Evolutionary conservation across 92 coral and sea anemone genomes (phyloP), one percentile per base, ranked within the genome.

Genomic region (Phenganax stokvisi): DNA sequence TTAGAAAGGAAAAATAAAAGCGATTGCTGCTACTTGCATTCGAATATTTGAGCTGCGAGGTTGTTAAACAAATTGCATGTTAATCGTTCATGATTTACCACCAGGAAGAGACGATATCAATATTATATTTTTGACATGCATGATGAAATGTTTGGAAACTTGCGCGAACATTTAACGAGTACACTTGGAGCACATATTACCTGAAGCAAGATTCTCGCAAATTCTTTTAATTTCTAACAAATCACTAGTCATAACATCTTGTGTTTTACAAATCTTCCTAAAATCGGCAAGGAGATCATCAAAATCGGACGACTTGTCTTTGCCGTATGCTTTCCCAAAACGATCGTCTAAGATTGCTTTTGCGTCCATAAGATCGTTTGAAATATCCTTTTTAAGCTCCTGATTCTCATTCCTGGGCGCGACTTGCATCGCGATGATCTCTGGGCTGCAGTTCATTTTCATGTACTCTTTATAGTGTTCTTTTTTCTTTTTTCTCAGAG

Each of bases 371-470:
- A 73, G 10, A 12, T 73, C 47, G n/a, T 51, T 12, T 12, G 3
- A 52, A 52, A 73, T 7, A n/a, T 73, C 77, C 7, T 16, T 25
- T 28, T 73, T 58, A 6, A 37, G 9, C 27, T 57, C 61, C 59
- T 17, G 51, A 3, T 20, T 73, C 54, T 73, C 31, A 16, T 53
- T 56, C 77, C 77, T 29, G 12, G 12, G 37, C 11, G 12, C 11
- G 0, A 54, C 37, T 31, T 25, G 77, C 29, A 73, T 52, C 54
- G 51, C 54, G 47, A 73, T 54, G 54, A 73, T 28, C 54, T 73
- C 77, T 51, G 77, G 77, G 51, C 77, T 73, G 77, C 77, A 73
- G 77, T 73, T 53, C 47, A 51, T n/a, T 54, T 12, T 73, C 77
- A 73, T 73, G 61, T 73, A 13, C 17, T 73, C 77, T 20, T 12